phyloP scores from a whole-genome alignment of 2,113 vertebrate species.

The Atherinomorus stipes region DNA sequence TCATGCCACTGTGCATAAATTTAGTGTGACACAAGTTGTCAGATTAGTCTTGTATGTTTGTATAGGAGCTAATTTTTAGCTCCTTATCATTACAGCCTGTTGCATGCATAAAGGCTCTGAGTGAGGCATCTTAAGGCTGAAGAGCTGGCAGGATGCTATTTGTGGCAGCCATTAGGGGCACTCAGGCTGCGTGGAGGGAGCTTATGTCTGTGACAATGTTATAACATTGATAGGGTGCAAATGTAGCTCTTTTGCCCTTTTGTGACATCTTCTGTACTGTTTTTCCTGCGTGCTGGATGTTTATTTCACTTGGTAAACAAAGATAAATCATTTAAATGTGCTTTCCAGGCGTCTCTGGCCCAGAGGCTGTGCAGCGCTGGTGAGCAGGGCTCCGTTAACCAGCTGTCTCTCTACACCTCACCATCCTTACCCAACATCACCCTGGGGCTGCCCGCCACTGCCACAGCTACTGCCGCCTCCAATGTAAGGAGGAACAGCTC shows the following conservation, averaged over 20 bases:
- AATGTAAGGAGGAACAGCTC: conserved; percentile 61
- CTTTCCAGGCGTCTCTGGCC: conserved; percentile 85
- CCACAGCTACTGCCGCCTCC: conserved; percentile 75
- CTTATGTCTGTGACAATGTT: conserved; percentile 31
- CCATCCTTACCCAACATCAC: conserved; percentile 97
- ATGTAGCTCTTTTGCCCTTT: conserved; percentile 5
- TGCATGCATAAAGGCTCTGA: conserved; percentile 9
- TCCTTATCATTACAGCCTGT: conserved; percentile 22
- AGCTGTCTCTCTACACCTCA: conserved; percentile 93
- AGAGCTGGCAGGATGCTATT: conserved; percentile 56
- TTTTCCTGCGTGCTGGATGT: not conserved
- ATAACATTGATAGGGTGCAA: conserved; percentile 8
- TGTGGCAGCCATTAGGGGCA: conserved; percentile 62
- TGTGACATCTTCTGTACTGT: conserved; percentile 2
- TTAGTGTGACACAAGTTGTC: not conserved
- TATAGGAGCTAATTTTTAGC: conserved; percentile 11
- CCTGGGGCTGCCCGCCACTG: conserved; percentile 90
- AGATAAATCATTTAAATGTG: conserved; percentile 60
- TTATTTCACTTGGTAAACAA: conserved; percentile 21
- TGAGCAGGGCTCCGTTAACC: conserved; percentile 86
- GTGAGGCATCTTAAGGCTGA: conserved; percentile 30
- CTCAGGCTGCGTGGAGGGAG: conserved; percentile 58
- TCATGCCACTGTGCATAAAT: too few relatives aligned
- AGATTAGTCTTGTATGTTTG: conserved; percentile 27
- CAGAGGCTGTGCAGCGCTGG: conserved; percentile 86